Evolutionary conservation across 2,113 vertebrate species (phyloP).

Genomic region (Barbus barbus): DNA sequence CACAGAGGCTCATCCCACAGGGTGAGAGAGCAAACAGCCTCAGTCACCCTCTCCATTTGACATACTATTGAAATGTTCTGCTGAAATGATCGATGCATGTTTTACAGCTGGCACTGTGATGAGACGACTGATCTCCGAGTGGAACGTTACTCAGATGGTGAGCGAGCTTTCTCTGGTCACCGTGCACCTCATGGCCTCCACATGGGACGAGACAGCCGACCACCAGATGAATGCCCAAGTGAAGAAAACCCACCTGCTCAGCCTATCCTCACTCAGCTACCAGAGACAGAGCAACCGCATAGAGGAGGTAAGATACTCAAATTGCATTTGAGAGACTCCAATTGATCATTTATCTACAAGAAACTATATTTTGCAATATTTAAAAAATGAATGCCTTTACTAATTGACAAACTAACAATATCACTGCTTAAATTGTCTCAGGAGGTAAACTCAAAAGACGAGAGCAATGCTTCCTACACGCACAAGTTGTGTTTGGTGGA

Average conservation of each 20-base stretch:
- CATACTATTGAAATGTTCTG: not conserved
- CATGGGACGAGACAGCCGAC: slow-evolving; percentile 89
- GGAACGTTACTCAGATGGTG: slow-evolving; percentile 98
- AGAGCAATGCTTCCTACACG: slow-evolving; percentile 86
- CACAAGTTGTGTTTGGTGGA: slow-evolving; percentile 94
- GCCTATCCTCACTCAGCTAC: slow-evolving; percentile 93
- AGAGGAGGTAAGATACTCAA: slow-evolving; percentile 78
- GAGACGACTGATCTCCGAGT: slow-evolving; percentile 95
- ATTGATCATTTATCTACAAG: not conserved
- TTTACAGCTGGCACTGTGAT: slow-evolving; percentile 91
- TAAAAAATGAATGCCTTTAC: not conserved
- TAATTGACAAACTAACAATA: not conserved
- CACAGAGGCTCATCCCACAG: slow-evolving; percentile 93
- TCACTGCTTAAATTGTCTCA: slow-evolving; percentile 57
- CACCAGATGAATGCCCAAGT: slow-evolving; percentile 90
- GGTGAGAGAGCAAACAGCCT: slow-evolving; percentile 71
- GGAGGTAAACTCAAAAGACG: slow-evolving; percentile 82
- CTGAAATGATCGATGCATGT: slow-evolving; percentile 7
- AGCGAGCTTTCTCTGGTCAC: slow-evolving; percentile 93
- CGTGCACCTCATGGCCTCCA: slow-evolving; percentile 95
- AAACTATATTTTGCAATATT: no score
- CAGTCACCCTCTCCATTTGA: not conserved
- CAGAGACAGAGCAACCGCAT: slow-evolving; percentile 89
- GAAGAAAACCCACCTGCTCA: slow-evolving; percentile 96
- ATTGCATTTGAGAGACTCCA: no score